Base-by-base conservation (phyloP, 2,113 vertebrate genomes). In the Corythoichthys haematopterus region DNA sequence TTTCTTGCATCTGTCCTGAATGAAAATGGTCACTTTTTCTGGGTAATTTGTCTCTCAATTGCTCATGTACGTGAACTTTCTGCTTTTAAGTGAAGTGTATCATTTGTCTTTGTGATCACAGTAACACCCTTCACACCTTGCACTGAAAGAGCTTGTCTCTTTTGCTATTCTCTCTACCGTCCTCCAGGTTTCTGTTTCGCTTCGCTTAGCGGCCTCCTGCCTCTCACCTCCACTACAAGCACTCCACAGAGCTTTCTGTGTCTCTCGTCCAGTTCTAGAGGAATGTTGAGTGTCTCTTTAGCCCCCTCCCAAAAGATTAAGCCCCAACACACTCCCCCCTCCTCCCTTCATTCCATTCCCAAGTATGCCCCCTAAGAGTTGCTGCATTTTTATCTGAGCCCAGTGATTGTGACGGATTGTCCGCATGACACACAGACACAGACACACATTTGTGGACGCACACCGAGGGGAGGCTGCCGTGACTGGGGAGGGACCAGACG, bases 371-470 rank as follows among this genome's bases (percentile, higher is more conserved):
- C 79, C 80, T 77, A 85, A 88, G 85, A 89, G 87, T 80, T 80
- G 82, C 65, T 13, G 78, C 88, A 87, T 90, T 87, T 89, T 87
- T 89, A 89, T 89, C 87, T 88, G 86, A 90, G 89, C 89, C 81
- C 0, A 46, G 83, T 81, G 87, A 87, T 89, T 90, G 87, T 86
- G 85, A 89, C 79, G 83, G 88, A 90, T 88, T 86, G 80, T 77
- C 77, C 80, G 81, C 86, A 85, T 80, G 85, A 85, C 82, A 87
- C 80, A 85, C 81, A 77, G 68, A 70, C 81, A 80, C 76, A 80
- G 65, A 74, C 69, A 80, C 82, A 78, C 83, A 74, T 55, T 70
- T 12, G 70, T 70, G 70, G 62, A 82, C 74, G 66, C 77, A 74
- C 15, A 70, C 50, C 16, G 65, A 81, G 78, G 82, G 79, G 78